Base-by-base conservation (phyloP, 1,140 invertebrate species). In the Melipona quadrifasciata region DNA sequence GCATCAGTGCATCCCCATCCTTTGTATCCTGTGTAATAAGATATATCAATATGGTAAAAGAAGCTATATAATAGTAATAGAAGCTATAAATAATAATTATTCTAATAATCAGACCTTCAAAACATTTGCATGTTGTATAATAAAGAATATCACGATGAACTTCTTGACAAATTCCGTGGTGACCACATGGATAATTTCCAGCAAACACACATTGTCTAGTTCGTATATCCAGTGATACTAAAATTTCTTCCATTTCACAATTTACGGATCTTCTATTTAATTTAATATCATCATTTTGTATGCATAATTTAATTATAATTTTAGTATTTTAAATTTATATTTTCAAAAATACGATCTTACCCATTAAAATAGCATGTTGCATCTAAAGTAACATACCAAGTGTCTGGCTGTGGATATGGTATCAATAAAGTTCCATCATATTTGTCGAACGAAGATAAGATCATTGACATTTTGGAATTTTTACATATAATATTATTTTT, bases 1-100 rank as follows among this genome's bases (percentile, higher is more conserved):
- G 95, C 96, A 93, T 99, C 98, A 0, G 96, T 97, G 92, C 98
- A 99, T 70, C 97, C 97, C 97, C 97, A 98, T 82, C 98, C 97
- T 92, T 95, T 94, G 91, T 96, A 97, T 80, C 96, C 96, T 97
- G 88, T 47, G 86, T 89, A 71, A 86, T 73, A 74, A 80, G 76
- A 76, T 27, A 71, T 47, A 74, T 65, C 53, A 70, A 65, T n/a
- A 84, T 17, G 24, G 21, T 27, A 27, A 24, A 64, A 76, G 70
- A 27, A 58, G 39, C 3, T 61, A 16, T 61, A 14, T 31, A n/a
- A 84, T 17, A 19, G 21, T 27, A 27, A 24, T 57, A 76, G 70
- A 27, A 58, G 39, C 3, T 61, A 53, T 57, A 39, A 27, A 19
- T 12, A 61, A 27, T 74, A 31, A 1, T 47, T 86, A 78, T 47